Conservation (phyloP, 2,888 invertebrate species). For the Busseola fusca region DNA sequence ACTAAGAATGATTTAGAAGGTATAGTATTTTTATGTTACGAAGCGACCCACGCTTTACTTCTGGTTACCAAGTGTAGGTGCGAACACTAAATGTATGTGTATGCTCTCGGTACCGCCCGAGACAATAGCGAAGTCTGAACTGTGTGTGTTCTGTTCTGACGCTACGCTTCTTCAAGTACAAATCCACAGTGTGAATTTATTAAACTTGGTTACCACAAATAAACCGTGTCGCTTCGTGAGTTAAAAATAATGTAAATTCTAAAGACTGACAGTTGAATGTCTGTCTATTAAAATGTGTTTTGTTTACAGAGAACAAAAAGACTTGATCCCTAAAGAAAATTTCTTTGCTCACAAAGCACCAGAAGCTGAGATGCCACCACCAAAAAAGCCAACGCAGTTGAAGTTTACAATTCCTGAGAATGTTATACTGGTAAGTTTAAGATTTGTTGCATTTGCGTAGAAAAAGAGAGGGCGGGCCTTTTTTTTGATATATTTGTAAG, state of each 20-base stretch:
- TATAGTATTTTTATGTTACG: not conserved
- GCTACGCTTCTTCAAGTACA: not conserved
- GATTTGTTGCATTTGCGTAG: not conserved
- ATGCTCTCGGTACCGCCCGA: not conserved
- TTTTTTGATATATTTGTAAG: not conserved
- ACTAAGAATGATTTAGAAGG: not conserved
- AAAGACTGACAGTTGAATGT: not conserved
- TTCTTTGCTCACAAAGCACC: slow-evolving; percentile 71
- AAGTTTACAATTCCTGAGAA: slow-evolving; percentile 82
- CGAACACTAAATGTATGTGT: not conserved
- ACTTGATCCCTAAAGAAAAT: slow-evolving; percentile 73
- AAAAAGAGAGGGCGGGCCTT: not conserved
- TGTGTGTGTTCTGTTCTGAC: not conserved
- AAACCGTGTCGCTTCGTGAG: not conserved
- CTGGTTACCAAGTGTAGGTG: not conserved
- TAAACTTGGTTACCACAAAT: not conserved
- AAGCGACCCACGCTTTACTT: not conserved
- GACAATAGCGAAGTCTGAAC: not conserved
- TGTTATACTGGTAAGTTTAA: slow-evolving; percentile 70
- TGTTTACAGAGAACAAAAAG: slow-evolving; percentile 79
- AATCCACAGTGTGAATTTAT: not conserved
- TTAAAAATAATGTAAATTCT: not conserved
- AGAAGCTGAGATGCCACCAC: slow-evolving; percentile 72
- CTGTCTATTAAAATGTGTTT: not conserved
- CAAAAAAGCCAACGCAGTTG: slow-evolving; percentile 77